A percentile compares a stretch with the other conserved stretches of the same genome.
These are phyloP conservation scores for Eupithecia pulchellata DNA, from an alignment of 2,888 invertebrate species.

Conservation along the genomic window DNA sequence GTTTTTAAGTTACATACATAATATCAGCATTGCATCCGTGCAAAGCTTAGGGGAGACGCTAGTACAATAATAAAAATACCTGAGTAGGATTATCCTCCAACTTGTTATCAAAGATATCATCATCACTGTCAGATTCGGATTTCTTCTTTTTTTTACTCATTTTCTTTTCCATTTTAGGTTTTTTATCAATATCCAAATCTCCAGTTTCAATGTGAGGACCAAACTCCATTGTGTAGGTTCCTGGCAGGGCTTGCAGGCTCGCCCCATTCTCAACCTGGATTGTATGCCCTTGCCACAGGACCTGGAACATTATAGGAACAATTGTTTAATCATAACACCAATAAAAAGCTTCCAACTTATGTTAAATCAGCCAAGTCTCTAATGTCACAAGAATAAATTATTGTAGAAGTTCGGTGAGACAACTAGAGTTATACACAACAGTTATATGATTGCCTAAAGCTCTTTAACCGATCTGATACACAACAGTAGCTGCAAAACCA, in stretches of 20 bases:
- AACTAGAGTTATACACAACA: background rate
- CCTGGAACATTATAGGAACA: conserved; percentile 71
- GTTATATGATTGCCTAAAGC: no score
- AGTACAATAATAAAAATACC: conserved; percentile 55
- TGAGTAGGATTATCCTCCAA: conserved; percentile 88
- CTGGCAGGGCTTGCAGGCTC: conserved; percentile 68
- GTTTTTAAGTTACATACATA: no score
- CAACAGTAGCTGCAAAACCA: background rate
- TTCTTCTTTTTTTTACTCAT: conserved; percentile 82
- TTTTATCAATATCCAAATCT: conserved; percentile 77
- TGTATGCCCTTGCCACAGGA: conserved; percentile 88
- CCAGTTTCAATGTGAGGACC: conserved; percentile 65
- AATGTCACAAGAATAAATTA: background rate
- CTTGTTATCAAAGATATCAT: conserved; percentile 87
- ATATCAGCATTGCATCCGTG: no score
- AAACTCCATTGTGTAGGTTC: conserved; percentile 74
- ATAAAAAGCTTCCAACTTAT: background rate
- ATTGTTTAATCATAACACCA: background rate
- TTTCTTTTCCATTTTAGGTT: conserved; percentile 80
- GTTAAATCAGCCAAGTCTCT: background rate
- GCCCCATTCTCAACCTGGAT: conserved; percentile 86
- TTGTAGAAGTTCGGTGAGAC: background rate
- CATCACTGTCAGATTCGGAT: conserved; percentile 75
- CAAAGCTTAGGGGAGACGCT: no score
- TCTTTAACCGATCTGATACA: background rate